A percentile compares a stretch with the other conserved stretches of the same genome.
phyloP scores from a whole-genome alignment of 2,113 vertebrate species.

The Promerops cafer region DNA sequence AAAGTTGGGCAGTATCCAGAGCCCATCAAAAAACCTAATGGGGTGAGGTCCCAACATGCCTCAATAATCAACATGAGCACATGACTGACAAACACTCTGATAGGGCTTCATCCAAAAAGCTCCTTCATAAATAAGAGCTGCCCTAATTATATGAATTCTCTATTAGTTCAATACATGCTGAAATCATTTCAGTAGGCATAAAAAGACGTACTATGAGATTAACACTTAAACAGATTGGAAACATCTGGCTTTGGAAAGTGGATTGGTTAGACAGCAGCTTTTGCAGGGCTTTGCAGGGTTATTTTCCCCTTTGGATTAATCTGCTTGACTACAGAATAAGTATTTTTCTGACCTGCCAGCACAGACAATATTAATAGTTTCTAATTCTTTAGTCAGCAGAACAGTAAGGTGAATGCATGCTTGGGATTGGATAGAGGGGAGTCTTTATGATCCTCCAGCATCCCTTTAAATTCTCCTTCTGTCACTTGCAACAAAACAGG shows the following conservation, averaged over 20 bases:
- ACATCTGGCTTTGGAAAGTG: slow-evolving; percentile 40
- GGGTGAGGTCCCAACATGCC: not conserved
- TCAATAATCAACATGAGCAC: not conserved
- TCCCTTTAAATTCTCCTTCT: slow-evolving; percentile 51
- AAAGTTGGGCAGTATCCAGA: not conserved
- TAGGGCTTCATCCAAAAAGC: not conserved
- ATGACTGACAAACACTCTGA: not conserved
- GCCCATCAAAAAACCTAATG: not conserved
- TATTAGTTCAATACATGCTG: not conserved
- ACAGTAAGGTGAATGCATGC: not conserved
- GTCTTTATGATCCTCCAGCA: slow-evolving; percentile 40
- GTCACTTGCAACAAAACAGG: slow-evolving; percentile 50
- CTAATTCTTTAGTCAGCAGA: slow-evolving; percentile 62
- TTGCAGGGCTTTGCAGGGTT: slow-evolving; percentile 34
- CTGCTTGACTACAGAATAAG: slow-evolving; percentile 13
- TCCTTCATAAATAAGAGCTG: not conserved
- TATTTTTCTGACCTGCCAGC: slow-evolving; percentile 60
- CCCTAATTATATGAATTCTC: not conserved
- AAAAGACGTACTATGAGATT: slow-evolving; percentile 36
- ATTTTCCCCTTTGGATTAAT: slow-evolving; percentile 50
- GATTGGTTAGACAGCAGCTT: slow-evolving; percentile 22
- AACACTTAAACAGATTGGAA: slow-evolving; percentile 42
- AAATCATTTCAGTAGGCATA: slow-evolving; percentile 29
- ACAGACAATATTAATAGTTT: slow-evolving; percentile 61
- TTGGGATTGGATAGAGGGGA: not conserved